Evolutionary conservation across 2,888 invertebrate genomes (phyloP).

Genomic region (Hoplodrina ambigua): DNA sequence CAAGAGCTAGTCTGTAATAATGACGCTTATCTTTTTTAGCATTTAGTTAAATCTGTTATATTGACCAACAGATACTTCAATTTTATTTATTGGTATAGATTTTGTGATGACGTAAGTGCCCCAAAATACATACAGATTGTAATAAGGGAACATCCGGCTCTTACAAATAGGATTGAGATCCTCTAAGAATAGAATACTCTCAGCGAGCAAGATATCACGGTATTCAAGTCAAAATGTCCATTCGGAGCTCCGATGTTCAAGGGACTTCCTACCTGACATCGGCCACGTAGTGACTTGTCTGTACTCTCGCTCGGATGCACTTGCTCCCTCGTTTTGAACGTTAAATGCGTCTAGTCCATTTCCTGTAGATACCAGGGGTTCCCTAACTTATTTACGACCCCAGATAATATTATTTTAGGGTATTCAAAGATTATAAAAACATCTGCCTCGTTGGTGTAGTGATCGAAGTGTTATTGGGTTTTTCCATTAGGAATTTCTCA

Average conservation of each 20-base stretch:
- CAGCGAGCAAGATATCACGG: constrained; percentile 16
- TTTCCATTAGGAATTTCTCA: too few relatives aligned
- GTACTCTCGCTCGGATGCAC: constrained; percentile 30
- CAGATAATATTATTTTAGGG: too few relatives aligned
- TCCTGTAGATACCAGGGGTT: constrained; percentile 23
- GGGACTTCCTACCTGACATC: constrained; percentile 24
- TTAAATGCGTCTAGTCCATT: constrained; percentile 41
- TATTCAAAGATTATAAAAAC: too few relatives aligned
- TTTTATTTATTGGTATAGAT: not conserved
- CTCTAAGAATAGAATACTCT: not conserved
- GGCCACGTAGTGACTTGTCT: constrained; percentile 37
- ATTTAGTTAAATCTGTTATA: too few relatives aligned
- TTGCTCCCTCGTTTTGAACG: constrained; percentile 27
- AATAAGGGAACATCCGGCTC: not conserved
- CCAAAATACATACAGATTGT: not conserved
- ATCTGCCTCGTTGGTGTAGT: too few relatives aligned
- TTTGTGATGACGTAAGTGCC: not conserved
- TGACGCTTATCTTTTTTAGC: too few relatives aligned
- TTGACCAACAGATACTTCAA: too few relatives aligned
- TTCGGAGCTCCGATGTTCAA: constrained; percentile 3
- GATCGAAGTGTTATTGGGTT: too few relatives aligned
- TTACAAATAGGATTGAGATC: not conserved
- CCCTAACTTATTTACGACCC: too few relatives aligned
- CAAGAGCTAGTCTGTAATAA: too few relatives aligned
- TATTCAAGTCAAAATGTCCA: constrained; percentile 9